Evolutionary conservation across 2,888 invertebrate genomes (phyloP), one percentile per base, ranked within the genome.

Genomic region (Diaphora mendica): DNA sequence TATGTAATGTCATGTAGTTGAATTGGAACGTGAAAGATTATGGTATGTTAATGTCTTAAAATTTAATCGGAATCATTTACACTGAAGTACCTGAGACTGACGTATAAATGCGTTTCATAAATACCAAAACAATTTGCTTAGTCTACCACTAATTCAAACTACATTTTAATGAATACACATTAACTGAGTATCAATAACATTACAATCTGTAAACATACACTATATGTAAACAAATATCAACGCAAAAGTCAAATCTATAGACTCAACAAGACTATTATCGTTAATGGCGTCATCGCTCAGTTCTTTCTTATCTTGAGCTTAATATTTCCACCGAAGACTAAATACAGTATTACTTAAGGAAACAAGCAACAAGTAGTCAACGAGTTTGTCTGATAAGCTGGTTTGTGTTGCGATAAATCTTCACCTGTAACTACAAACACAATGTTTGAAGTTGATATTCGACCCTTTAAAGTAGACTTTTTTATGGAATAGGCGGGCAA

Each of bases 321-420:
- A 62, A 71, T 23, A 64, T 66, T 72, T 70, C 7, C n/a, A 51
- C 13, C 33, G 39, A 74, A 72, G 64, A 69, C 69, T 71, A 69
- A 71, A 23, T 64, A 48, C 64, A 67, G 73, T 64, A 66, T n/a
- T 39, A 73, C 70, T 75, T 74, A 11, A 66, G 59, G 67, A 62
- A 51, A 85, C 85, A 42, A 42, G 87, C 89, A 88, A 88, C 88
- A 88, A 87, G 89, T 88, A 74, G 64, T 55, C 48, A 30, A 66
- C 68, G 48, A 66, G 73, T 72, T 84, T 84, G 88, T 85, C 86
- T 76, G 87, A 88, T 88, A 83, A 85, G 79, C 76, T 71, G 51
- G 73, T 75, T 71, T 72, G 68, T 72, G 67, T 66, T 65, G 65
- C 72, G 79, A 79, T 83, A 84, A 84, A 77, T 79, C 64, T 42